These are phyloP conservation scores for Scaptomyza parva DNA, from an alignment of 2,888 invertebrate genomes.

Conservation along the genomic window DNA sequence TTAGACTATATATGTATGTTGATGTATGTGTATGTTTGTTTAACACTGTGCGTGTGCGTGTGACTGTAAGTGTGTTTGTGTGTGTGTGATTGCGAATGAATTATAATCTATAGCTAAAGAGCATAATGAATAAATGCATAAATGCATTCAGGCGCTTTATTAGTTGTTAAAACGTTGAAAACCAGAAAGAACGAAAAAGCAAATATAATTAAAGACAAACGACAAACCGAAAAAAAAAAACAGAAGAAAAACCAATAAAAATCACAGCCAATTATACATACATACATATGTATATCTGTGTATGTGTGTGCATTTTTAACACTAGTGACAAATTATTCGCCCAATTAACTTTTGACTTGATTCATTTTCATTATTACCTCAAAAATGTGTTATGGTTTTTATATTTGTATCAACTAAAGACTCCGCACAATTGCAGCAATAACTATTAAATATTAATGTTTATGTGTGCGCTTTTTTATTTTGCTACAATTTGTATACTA, in stretches of 20 bases:
- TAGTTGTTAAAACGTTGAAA: slow-evolving; percentile 67
- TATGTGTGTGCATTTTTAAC: slow-evolving; percentile 19
- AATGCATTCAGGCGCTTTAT: slow-evolving; percentile 68
- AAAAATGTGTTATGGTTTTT: slow-evolving; percentile 24
- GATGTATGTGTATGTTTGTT: slow-evolving; percentile 9
- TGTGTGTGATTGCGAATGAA: slow-evolving; percentile 2
- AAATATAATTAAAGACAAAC: slow-evolving; percentile 15
- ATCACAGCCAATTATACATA: slow-evolving; percentile 54
- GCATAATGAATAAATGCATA: slow-evolving; percentile 57
- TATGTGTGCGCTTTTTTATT: background rate
- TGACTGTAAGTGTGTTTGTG: slow-evolving; percentile 5
- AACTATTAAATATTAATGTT: slow-evolving; percentile 12
- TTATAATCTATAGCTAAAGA: slow-evolving; percentile 42
- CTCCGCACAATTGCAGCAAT: slow-evolving; percentile 12
- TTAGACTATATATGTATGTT: slow-evolving; percentile 14
- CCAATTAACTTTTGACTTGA: slow-evolving; percentile 56
- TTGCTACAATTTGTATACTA: slow-evolving; percentile 26
- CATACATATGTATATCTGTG: too few relatives aligned
- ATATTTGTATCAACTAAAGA: slow-evolving; percentile 13
- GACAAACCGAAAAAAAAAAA: too few relatives aligned
- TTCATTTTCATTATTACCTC: slow-evolving; percentile 63
- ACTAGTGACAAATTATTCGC: slow-evolving; percentile 38
- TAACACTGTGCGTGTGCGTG: slow-evolving; percentile 5
- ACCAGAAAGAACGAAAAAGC: background rate
- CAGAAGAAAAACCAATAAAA: slow-evolving; percentile 28